A percentile compares a stretch with the other conserved stretches of the same genome.
Conservation (phyloP, 2,888 invertebrate genomes). For the Eutolmus rufibarbis region DNA sequence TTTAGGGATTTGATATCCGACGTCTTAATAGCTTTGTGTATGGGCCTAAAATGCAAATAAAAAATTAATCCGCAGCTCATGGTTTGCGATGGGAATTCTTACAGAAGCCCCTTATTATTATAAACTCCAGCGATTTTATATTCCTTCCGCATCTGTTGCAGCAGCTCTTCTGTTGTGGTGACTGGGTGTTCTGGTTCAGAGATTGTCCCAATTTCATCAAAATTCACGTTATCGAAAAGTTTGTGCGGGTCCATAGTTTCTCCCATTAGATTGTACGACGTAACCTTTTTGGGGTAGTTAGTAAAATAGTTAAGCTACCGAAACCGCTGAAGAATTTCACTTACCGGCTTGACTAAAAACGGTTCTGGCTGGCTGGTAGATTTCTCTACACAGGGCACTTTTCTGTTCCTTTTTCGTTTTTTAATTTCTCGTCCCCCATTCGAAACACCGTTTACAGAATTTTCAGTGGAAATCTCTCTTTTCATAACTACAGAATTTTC, state of each 20-base stretch:
- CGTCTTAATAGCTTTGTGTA: constrained; percentile 47
- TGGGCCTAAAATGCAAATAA: constrained; percentile 45
- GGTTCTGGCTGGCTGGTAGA: constrained; percentile 39
- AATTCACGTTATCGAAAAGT: not conserved
- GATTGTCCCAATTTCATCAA: not conserved
- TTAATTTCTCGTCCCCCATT: constrained; percentile 40
- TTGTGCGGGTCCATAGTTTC: not conserved
- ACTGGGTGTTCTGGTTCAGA: not conserved
- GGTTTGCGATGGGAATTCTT: not conserved
- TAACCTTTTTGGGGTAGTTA: not conserved
- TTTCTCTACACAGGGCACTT: constrained; percentile 47
- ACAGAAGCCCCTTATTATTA: not conserved
- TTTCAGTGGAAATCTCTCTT: not conserved
- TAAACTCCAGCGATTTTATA: not conserved
- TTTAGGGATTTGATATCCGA: constrained; percentile 44
- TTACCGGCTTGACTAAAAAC: not conserved
- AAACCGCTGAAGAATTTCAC: not conserved
- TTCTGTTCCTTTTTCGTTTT: constrained; percentile 46
- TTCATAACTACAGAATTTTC: not conserved
- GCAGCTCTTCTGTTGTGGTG: not conserved
- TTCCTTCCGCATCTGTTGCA: not conserved
- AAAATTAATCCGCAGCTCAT: not conserved
- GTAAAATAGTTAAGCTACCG: not conserved
- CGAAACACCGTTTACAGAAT: not conserved
- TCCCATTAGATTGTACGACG: not conserved